phyloP scores from a whole-genome alignment of 2,888 invertebrate genomes.

The Malthinus seriepunctatus region DNA sequence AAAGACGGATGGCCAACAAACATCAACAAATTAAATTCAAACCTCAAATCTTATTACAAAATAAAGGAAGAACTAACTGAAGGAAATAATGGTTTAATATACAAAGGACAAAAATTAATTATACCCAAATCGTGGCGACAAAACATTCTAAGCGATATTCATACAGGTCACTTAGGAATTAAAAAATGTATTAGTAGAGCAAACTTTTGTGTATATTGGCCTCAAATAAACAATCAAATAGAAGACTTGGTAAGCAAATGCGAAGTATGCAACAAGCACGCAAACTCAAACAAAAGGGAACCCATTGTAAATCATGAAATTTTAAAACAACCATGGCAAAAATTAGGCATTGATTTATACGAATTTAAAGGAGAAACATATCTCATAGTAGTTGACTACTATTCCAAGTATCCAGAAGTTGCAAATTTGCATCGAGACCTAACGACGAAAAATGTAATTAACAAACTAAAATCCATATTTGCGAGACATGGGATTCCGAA shows the following conservation, averaged over 20 bases:
- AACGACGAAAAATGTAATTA: neutral
- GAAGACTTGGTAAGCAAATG: conserved; percentile 9
- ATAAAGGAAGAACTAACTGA: neutral
- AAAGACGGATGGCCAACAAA: conserved; percentile 18
- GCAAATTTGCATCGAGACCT: neutral
- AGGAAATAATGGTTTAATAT: neutral
- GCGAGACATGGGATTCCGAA: conserved; percentile 1
- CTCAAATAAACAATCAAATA: conserved; percentile 5
- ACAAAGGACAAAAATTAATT: conserved; percentile 7
- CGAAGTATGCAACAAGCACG: conserved; percentile 2
- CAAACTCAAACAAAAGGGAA: conserved; percentile 2
- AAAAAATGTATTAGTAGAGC: conserved; percentile 10
- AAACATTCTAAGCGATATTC: conserved; percentile 15
- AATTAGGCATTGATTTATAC: neutral
- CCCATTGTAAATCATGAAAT: neutral
- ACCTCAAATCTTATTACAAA: neutral
- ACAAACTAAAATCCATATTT: neutral
- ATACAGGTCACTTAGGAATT: conserved; percentile 14
- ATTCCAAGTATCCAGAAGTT: neutral
- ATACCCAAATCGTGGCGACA: conserved; percentile 11
- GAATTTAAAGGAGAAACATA: neutral
- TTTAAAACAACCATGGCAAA: conserved; percentile 5
- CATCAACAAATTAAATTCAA: conserved; percentile 3
- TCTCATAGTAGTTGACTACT: conserved; percentile 4
- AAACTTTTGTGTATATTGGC: conserved; percentile 8